phyloP scores from a whole-genome alignment of 2,113 vertebrate species.

The Leucosticte australis region DNA sequence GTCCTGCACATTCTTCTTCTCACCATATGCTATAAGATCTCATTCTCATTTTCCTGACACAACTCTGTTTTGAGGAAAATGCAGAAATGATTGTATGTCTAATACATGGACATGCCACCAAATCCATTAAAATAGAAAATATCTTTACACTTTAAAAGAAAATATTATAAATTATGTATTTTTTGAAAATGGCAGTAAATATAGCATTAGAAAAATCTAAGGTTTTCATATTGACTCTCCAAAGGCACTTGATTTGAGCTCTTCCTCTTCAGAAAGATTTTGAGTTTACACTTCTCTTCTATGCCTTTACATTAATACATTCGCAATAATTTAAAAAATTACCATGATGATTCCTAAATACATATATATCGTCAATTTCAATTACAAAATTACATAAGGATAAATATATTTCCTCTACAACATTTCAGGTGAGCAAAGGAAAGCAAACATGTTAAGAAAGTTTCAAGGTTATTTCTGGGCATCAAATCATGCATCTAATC shows the following conservation, averaged over 20 bases:
- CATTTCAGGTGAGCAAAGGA: neutral
- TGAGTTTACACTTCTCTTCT: neutral
- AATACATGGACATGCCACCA: neutral
- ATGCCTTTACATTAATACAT: neutral
- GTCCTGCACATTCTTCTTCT: neutral
- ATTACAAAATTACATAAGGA: neutral
- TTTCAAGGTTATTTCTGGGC: neutral
- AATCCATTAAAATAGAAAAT: neutral
- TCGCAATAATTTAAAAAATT: neutral
- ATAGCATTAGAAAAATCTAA: neutral
- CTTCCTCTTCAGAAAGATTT: neutral
- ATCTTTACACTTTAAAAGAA: neutral
- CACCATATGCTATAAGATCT: neutral
- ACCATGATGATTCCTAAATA: neutral
- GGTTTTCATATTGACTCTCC: neutral
- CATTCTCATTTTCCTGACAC: neutral
- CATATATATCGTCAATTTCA: neutral
- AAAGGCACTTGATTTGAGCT: neutral
- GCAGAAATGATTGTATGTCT: neutral
- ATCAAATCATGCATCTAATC: neutral
- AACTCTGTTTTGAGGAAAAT: neutral
- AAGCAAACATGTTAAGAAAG: neutral
- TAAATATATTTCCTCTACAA: neutral
- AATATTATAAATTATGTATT: neutral
- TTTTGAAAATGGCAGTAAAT: neutral